These are phyloP conservation scores for Ephydatia muelleri DNA, from an alignment of 37 sponge, comb jelly and placozoan species.

Conservation along the genomic window DNA sequence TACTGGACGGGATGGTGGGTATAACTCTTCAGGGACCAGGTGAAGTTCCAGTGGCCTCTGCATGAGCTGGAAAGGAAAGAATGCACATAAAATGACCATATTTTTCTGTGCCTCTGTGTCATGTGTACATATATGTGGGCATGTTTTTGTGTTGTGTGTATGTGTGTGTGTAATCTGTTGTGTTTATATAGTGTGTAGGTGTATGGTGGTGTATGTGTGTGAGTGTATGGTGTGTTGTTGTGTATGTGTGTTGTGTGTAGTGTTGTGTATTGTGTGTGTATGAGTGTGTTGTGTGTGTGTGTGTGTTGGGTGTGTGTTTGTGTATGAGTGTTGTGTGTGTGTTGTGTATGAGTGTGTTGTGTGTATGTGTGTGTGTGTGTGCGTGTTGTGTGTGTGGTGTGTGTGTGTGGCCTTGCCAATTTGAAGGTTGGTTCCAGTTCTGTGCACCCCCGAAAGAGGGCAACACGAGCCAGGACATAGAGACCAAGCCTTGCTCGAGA, in stretches of 20 bases:
- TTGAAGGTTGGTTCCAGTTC: slow-evolving; percentile 97
- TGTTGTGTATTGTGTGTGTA: too few species aligned
- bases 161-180: too few species aligned
- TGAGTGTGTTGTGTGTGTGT: neutral
- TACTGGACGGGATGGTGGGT: slow-evolving; percentile 75
- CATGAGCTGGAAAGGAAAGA: slow-evolving; percentile 58
- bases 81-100: neutral
- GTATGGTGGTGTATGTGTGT: too few species aligned
- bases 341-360: neutral
- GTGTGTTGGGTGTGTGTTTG: neutral
- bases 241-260: too few species aligned
- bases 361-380: neutral
- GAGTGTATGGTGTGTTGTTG: too few species aligned
- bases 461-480: slow-evolving; percentile 89
- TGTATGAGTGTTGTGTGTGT: neutral
- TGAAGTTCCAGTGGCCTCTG: slow-evolving; percentile 73
- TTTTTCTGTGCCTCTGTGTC: neutral
- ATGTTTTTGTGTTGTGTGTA: too few species aligned
- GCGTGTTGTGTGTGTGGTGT: neutral
- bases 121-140: too few species aligned
- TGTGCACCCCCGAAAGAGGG: slow-evolving; percentile 86
- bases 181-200: too few species aligned
- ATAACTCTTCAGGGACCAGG: slow-evolving; percentile 86
- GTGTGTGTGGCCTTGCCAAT: slow-evolving; percentile 75
- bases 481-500: slow-evolving; percentile 97